These are phyloP conservation scores for Anthophora plumipes DNA, from an alignment of 2,888 invertebrate genomes.

Conservation along the genomic window DNA sequence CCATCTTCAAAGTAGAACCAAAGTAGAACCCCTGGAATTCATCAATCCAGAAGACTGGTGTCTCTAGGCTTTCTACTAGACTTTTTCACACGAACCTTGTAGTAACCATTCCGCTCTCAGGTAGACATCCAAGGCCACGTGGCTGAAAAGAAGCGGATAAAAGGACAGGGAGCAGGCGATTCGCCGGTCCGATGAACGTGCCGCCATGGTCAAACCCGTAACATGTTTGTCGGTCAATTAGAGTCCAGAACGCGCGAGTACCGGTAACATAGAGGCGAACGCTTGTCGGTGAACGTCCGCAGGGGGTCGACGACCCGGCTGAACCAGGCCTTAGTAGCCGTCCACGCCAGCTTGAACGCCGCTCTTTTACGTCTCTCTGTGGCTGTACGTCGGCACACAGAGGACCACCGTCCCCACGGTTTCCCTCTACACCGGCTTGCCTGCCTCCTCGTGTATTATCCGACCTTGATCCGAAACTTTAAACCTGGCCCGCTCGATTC, in stretches of 20 bases:
- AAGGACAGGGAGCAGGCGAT: slow-evolving; percentile 12
- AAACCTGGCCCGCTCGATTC: slow-evolving; percentile 52
- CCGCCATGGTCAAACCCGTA: slow-evolving; percentile 56
- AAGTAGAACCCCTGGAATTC: too few relatives aligned
- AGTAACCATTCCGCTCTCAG: background rate
- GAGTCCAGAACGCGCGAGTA: slow-evolving; percentile 65
- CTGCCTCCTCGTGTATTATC: slow-evolving; percentile 6
- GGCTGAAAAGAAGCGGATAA: background rate
- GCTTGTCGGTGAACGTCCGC: slow-evolving; percentile 83
- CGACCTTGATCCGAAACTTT: slow-evolving; percentile 63
- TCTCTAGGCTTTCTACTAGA: background rate
- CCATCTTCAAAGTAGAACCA: too few relatives aligned
- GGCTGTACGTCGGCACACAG: background rate
- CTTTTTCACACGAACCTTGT: background rate
- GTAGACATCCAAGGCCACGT: background rate
- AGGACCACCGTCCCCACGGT: background rate
- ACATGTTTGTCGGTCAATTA: slow-evolving; percentile 78
- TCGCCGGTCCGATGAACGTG: slow-evolving; percentile 7
- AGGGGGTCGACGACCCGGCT: slow-evolving; percentile 80
- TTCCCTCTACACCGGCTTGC: background rate
- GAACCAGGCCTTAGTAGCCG: slow-evolving; percentile 51
- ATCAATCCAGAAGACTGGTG: too few relatives aligned
- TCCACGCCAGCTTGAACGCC: slow-evolving; percentile 30
- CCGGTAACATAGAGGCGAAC: slow-evolving; percentile 73
- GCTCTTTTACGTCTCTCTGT: slow-evolving; percentile 36